Evolutionary conservation across 2,888 invertebrate genomes (phyloP).

Genomic region (Tetrapedia diversipes): DNA sequence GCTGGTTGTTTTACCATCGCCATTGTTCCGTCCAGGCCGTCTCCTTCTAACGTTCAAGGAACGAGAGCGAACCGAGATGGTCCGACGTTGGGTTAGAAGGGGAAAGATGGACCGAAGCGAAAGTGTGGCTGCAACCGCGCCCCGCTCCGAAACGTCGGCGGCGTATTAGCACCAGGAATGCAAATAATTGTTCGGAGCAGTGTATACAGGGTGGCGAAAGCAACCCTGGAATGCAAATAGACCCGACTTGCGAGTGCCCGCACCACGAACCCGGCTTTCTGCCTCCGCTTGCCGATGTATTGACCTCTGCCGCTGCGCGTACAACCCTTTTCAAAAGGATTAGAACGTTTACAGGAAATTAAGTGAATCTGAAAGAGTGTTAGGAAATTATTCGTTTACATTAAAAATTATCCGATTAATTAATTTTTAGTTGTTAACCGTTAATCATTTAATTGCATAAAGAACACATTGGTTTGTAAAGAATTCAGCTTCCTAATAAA

Average conservation of each 20-base stretch:
- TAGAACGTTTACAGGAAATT: too few species aligned
- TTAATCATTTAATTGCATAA: too few species aligned
- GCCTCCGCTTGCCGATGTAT: slow-evolving; percentile 39
- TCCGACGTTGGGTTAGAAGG: not conserved
- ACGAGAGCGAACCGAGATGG: not conserved
- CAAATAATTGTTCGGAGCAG: slow-evolving; percentile 78
- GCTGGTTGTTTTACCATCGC: slow-evolving; percentile 33
- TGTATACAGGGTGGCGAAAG: slow-evolving; percentile 70
- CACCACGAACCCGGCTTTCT: slow-evolving; percentile 28
- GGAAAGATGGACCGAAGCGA: slow-evolving; percentile 29
- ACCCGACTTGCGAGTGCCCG: slow-evolving; percentile 68
- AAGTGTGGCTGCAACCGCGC: slow-evolving; percentile 55
- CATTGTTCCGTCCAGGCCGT: slow-evolving; percentile 11
- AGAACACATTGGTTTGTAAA: too few species aligned
- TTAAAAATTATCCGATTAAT: too few species aligned
- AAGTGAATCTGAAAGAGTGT: too few species aligned
- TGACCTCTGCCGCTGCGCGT: slow-evolving; percentile 4
- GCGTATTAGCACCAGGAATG: slow-evolving; percentile 74
- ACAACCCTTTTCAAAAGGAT: too few species aligned
- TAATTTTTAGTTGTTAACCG: too few species aligned
- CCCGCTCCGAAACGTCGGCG: slow-evolving; percentile 65
- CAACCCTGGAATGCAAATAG: slow-evolving; percentile 78
- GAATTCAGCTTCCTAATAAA: too few species aligned
- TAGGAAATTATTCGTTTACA: too few species aligned
- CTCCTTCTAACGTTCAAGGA: not conserved